phyloP scores from a whole-genome alignment of 1,140 invertebrate species.

The Orius insidiosus region DNA sequence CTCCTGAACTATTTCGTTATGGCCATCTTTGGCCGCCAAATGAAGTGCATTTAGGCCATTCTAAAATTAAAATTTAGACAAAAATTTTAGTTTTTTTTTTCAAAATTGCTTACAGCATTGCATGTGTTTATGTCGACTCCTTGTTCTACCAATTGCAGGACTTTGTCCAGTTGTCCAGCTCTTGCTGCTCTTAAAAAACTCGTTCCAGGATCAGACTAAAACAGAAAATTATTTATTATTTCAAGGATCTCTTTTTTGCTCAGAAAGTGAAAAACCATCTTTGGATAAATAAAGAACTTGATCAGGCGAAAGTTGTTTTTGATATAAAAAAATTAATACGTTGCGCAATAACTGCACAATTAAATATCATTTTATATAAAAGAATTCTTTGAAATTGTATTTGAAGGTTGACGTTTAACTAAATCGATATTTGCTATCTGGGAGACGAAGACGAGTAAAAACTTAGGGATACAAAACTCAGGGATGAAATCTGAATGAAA shows the following conservation, averaged over 20 bases:
- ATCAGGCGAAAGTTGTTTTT: background rate
- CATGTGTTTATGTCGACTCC: conserved; percentile 94
- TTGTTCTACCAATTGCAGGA: conserved; percentile 82
- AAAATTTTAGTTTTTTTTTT: too few relatives aligned
- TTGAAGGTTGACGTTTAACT: too few relatives aligned
- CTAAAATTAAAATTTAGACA: conserved; percentile 36
- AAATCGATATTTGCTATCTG: too few relatives aligned
- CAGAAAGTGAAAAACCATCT: background rate
- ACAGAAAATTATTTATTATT: conserved; percentile 25
- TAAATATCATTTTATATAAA: too few relatives aligned
- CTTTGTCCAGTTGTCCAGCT: conserved; percentile 88
- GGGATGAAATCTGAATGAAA: too few relatives aligned
- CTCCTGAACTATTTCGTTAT: conserved; percentile 84
- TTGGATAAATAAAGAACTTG: background rate
- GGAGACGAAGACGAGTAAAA: too few relatives aligned
- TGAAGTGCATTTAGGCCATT: conserved; percentile 97
- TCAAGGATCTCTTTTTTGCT: background rate
- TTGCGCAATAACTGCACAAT: too few relatives aligned
- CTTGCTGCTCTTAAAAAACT: conserved; percentile 84
- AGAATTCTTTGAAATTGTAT: too few relatives aligned
- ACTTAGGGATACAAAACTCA: too few relatives aligned
- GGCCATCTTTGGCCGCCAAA: conserved; percentile 94
- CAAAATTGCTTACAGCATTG: conserved; percentile 68
- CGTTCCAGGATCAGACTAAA: conserved; percentile 64
- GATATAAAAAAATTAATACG: too few relatives aligned